These are phyloP conservation scores for Siniperca obscura DNA, from an alignment of 2,797 vertebrate species.

Conservation along the genomic window DNA sequence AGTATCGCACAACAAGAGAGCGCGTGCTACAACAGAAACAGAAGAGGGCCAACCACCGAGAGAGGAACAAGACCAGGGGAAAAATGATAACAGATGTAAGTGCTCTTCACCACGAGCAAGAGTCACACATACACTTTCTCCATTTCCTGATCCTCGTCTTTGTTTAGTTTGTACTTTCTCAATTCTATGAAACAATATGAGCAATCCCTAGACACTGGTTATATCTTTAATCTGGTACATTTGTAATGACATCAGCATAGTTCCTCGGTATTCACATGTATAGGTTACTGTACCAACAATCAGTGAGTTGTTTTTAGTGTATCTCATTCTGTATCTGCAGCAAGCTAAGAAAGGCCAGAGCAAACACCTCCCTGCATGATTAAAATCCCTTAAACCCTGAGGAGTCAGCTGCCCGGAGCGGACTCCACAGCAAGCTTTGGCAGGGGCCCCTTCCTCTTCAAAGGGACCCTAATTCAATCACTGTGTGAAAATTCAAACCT, in stretches of 20 bases:
- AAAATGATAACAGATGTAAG: conserved; percentile 99
- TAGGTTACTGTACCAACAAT: conserved; percentile 79
- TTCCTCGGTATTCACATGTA: conserved; percentile 56
- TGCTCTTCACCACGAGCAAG: conserved; percentile 55
- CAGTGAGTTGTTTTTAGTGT: conserved; percentile 70
- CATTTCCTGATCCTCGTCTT: conserved; percentile 49
- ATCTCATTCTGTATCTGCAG: conserved; percentile 72
- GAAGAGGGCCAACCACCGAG: conserved; percentile 96
- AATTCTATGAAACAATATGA: conserved; percentile 52
- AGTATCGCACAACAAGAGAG: conserved; percentile 97
- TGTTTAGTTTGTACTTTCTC: conserved; percentile 60
- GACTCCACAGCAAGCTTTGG: conserved; percentile 67
- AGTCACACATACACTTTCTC: conserved; percentile 40
- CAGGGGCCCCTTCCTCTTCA: conserved; percentile 70
- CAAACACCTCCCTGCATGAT: conserved; percentile 74
- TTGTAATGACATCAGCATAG: conserved; percentile 67
- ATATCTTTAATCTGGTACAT: conserved; percentile 57
- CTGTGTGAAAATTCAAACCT: conserved; percentile 84
- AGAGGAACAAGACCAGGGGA: conserved; percentile 98
- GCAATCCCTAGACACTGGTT: conserved; percentile 48
- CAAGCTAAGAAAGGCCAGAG: conserved; percentile 67
- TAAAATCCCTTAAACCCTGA: conserved; percentile 73
- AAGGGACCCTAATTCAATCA: conserved; percentile 82
- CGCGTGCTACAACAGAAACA: conserved; percentile 96
- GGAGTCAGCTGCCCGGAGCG: conserved; percentile 57